Base-by-base conservation (phyloP, 2,797 vertebrate species). In the Buceros bicornis region DNA sequence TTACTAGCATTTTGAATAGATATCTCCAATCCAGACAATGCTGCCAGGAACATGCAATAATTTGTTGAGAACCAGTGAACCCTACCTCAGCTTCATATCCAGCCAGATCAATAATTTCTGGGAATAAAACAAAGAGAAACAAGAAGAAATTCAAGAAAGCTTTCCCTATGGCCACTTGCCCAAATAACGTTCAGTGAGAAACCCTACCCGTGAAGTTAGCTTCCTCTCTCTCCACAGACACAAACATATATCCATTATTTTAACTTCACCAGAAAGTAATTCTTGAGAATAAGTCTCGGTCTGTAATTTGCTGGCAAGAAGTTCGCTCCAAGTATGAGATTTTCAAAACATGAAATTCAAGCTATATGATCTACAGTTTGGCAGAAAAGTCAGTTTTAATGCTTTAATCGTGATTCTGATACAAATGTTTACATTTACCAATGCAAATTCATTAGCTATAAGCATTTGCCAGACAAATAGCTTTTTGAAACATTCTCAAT, bases 371-470 rank as follows among this genome's bases (percentile, higher is more conserved):
- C 91, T 87, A 60, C 83, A 64, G 73, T 77, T 94, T 91, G 90
- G 89, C 93, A 94, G 86, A 95, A 26, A 22, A 90, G 77, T 54
- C 70, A 35, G 29, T 84, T 90, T 90, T 82, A 95, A 87, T 95
- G 86, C 78, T 93, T 95, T 95, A 95, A 95, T 96, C 90, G 90
- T 0, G 4, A 85, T 77, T 87, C 86, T 84, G 73, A 89, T 91
- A 77, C 72, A 97, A 96, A 95, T 70, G 60, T 77, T 96, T 87
- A 94, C 64, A 95, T 84, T 95, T 93, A 89, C 77, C 64, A 95
- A 95, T 90, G 67, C 43, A 92, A 95, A 93, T 86, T 94, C 86
- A 94, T 94, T 87, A 84, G 71, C 81, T 82, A 87, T 1, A 2
- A 92, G 60, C 71, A 50, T 73, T 94, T 93, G 94, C 91, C 90